A percentile compares a stretch with the other conserved stretches of the same genome.
Conservation (phyloP, 2,113 vertebrate genomes). For the Cichladusa arquata region DNA sequence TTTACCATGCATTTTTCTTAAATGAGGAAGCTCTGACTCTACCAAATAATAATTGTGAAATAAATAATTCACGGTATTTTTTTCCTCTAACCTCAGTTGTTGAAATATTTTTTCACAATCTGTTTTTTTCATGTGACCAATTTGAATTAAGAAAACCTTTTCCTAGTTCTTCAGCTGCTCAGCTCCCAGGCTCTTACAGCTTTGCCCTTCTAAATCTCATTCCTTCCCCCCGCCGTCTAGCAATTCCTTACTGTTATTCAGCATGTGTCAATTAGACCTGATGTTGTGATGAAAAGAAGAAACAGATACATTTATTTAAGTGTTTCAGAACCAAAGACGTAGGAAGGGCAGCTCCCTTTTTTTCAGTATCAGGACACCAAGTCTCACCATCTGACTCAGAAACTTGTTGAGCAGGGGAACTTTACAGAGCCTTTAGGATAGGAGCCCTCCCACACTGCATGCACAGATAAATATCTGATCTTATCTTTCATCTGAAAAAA, state of each 20-base stretch:
- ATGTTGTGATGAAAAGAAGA: neutral
- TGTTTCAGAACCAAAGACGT: neutral
- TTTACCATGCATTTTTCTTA: constrained; percentile 12
- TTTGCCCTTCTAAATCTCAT: neutral
- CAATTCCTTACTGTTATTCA: neutral
- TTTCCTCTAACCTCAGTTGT: neutral
- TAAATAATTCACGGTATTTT: neutral
- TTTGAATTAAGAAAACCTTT: neutral
- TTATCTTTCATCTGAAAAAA: constrained; percentile 9
- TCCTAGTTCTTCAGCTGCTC: neutral
- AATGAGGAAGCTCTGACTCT: neutral
- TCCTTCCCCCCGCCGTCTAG: neutral
- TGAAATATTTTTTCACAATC: neutral
- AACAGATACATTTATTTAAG: neutral
- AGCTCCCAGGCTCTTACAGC: neutral
- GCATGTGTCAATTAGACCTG: neutral
- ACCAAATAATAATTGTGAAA: neutral
- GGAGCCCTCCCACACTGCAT: constrained; percentile 12
- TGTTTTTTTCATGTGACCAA: neutral
- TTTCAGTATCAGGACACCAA: neutral
- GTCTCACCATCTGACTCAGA: constrained; percentile 8
- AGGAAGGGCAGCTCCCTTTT: neutral
- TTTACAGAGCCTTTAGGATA: constrained; percentile 10
- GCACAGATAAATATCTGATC: constrained; percentile 5
- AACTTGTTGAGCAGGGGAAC: neutral